Evolutionary conservation across 2,113 vertebrate genomes (phyloP).

Genomic region (Calidris pugnax): DNA sequence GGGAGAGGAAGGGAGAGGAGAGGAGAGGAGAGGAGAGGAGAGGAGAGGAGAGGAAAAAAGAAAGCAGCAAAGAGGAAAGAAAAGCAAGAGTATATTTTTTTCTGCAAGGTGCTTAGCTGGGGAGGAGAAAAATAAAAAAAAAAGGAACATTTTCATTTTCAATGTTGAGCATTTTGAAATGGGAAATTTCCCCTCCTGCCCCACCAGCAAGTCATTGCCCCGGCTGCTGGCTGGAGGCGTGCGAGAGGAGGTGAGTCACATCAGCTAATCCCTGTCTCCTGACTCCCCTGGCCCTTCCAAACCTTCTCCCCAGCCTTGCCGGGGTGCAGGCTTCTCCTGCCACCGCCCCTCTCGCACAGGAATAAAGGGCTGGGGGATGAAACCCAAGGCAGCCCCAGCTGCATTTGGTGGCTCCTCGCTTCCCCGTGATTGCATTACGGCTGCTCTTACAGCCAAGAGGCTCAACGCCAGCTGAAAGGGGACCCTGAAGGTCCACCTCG

Average conservation of each 20-base stretch:
- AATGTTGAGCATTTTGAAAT: background rate
- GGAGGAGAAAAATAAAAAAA: no score
- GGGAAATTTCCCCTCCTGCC: background rate
- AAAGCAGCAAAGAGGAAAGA: no score
- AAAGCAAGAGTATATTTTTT: no score
- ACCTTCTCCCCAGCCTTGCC: background rate
- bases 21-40: no score
- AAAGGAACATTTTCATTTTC: background rate
- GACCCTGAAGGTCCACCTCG: slow-evolving; percentile 1
- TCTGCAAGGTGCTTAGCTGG: no score
- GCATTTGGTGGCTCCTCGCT: background rate
- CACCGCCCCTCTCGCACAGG: slow-evolving; percentile 15
- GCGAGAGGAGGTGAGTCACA: background rate
- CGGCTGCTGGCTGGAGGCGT: background rate
- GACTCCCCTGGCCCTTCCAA: background rate
- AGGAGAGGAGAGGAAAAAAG: no score
- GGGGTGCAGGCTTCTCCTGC: background rate
- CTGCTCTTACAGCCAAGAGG: background rate
- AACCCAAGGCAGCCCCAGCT: background rate
- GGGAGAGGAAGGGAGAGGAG: no score
- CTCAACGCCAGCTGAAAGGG: background rate
- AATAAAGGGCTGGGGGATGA: slow-evolving; percentile 7
- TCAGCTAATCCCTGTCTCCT: background rate
- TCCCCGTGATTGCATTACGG: background rate
- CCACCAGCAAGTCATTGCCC: background rate